Evolutionary conservation across 2,797 vertebrate species (phyloP), one percentile per base, ranked within the genome.

Genomic region (Clarias platycephalus): DNA sequence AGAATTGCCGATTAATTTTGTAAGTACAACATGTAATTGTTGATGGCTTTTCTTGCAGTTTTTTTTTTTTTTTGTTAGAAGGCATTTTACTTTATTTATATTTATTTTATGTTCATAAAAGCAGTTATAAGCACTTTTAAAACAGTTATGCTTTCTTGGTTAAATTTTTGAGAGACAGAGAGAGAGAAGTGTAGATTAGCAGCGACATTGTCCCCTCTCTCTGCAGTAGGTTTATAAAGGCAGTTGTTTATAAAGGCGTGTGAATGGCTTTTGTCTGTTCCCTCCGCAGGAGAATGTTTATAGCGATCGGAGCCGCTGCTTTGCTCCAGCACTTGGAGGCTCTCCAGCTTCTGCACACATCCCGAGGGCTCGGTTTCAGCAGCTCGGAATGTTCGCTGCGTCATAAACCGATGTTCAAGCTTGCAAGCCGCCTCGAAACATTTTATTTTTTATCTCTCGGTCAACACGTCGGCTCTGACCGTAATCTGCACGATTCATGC

Each of bases 301-400:
- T 31, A 4, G 22, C 13, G 12, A 40, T 88, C 82, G 15, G 71
- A 55, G 79, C 37, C 34, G 64, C 53, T 24, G 1, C 18, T 67
- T 74, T 58, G 77, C 70, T 66, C 34, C 70, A 86, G 83, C 8
- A 40, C 82, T 78, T 84, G 82, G 74, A 44, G 57, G 9, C n/a
- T 78, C 66, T 80, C 34, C 89, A 80, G 67, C 60, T 75, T 75
- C 70, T 57, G 44, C 76, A 77, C 2, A 22, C 37, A 70, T 81
- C 71, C 83, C 80, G 44, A 40, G 72, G 75, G 80, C 70, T 57
- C 26, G 5, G n/a, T 66, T 80, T 83, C 78, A 53, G 76, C 15
- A 83, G 71, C 40, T 82, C 10, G 44, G 82, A 67, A 63, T 80
- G 76, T 72, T 83, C 31, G 72, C 67, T 75, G 16, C 76, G 44